phyloP scores from a whole-genome alignment of 2,888 invertebrate genomes.

The Gasteruption jaculator region DNA sequence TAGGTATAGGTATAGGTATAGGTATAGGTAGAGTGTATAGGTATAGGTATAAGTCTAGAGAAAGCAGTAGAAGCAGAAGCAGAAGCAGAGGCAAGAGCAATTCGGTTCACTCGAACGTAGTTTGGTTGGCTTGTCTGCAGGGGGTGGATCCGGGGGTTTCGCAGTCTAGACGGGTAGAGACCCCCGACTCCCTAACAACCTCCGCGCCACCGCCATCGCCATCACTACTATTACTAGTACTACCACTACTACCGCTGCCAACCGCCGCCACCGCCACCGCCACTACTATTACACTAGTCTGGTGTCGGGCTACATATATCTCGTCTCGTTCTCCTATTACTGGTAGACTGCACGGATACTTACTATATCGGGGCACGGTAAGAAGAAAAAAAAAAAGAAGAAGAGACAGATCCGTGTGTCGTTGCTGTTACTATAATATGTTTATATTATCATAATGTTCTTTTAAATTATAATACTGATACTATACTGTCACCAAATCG shows the following conservation, averaged over 20 bases:
- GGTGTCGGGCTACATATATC: no score
- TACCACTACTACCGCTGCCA: slow-evolving; percentile 19
- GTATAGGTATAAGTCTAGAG: neutral
- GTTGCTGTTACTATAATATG: no score
- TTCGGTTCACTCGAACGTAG: slow-evolving; percentile 46
- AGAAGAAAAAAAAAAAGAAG: neutral
- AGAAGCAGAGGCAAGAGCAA: slow-evolving; percentile 22
- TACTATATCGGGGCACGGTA: no score
- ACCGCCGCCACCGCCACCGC: slow-evolving; percentile 23
- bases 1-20: no score
- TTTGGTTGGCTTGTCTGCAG: slow-evolving; percentile 47
- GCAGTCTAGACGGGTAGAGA: slow-evolving; percentile 49
- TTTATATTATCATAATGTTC: no score
- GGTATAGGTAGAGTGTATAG: neutral
- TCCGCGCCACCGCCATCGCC: slow-evolving; percentile 22
- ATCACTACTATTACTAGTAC: slow-evolving; percentile 22
- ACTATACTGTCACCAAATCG: no score
- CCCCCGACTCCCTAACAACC: slow-evolving; percentile 34
- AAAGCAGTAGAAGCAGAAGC: neutral
- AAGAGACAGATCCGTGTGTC: neutral
- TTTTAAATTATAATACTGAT: no score
- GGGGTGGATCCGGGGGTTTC: slow-evolving; percentile 40
- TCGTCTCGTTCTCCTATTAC: no score
- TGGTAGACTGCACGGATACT: no score
- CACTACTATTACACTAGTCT: slow-evolving; percentile 21